Evolutionary conservation across 2,888 invertebrate genomes (phyloP).

Genomic region (Sinopyrophorus schimmeli): DNA sequence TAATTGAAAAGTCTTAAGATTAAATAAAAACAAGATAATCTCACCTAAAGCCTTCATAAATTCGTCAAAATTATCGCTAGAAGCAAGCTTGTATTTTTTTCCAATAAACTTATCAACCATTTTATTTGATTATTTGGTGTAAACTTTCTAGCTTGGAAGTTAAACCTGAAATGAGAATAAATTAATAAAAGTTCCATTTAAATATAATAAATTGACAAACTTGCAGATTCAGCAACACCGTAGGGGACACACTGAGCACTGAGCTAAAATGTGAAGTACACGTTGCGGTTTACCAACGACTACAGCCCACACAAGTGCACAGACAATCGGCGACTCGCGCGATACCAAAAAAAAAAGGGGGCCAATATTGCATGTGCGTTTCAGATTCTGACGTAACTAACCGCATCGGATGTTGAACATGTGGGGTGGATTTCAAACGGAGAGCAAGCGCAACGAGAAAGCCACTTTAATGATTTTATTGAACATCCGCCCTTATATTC

Average conservation of each 20-base stretch:
- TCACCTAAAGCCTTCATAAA: conserved; percentile 86
- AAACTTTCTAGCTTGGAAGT: too few relatives aligned
- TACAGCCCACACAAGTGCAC: too few relatives aligned
- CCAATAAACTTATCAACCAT: conserved; percentile 50
- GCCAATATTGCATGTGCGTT: conserved; percentile 1
- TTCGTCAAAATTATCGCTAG: conserved; percentile 85
- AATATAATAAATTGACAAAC: too few relatives aligned
- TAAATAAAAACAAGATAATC: conserved; percentile 46
- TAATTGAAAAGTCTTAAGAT: neutral
- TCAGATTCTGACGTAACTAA: conserved; percentile 1
- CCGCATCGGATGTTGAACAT: conserved; percentile 16
- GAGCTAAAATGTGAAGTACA: too few relatives aligned
- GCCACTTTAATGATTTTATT: conserved; percentile 15
- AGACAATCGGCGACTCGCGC: neutral
- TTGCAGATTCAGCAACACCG: too few relatives aligned
- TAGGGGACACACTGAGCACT: too few relatives aligned
- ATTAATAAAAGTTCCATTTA: too few relatives aligned
- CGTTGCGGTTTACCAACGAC: too few relatives aligned
- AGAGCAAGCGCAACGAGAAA: conserved; percentile 13
- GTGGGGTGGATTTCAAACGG: conserved; percentile 12
- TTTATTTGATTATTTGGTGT: conserved; percentile 1
- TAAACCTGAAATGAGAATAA: too few relatives aligned
- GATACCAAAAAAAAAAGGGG: conserved; percentile 5
- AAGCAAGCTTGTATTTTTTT: conserved; percentile 75
- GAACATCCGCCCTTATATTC: conserved; percentile 9